phyloP scores from a whole-genome alignment of 2,797 vertebrate genomes.

The Strix occidentalis region DNA sequence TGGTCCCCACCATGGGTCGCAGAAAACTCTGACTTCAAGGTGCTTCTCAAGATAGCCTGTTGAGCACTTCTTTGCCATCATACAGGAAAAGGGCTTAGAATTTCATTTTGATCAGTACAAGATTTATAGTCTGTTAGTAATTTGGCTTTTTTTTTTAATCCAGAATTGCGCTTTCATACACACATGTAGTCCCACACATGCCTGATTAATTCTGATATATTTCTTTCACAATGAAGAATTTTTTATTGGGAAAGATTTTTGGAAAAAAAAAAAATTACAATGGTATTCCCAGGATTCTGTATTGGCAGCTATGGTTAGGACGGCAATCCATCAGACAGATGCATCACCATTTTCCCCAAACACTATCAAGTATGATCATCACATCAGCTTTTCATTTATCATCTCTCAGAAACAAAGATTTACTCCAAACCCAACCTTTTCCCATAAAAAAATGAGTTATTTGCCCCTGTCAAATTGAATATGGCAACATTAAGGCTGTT shows the following conservation, averaged over 20 bases:
- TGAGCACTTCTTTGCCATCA: not conserved
- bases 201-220: not conserved
- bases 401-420: conserved; percentile 50
- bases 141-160: not conserved
- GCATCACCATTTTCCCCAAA: conserved; percentile 32
- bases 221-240: not conserved
- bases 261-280: conserved; percentile 9
- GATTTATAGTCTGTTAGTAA: not conserved
- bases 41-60: not conserved
- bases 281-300: conserved; percentile 20
- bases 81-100: not conserved
- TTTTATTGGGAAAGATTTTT: conserved; percentile 32
- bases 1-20: not conserved
- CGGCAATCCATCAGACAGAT: not conserved
- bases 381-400: conserved; percentile 48
- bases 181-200: not conserved
- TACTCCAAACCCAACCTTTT: conserved; percentile 21
- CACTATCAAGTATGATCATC: conserved; percentile 17
- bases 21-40: not conserved
- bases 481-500: conserved; percentile 2
- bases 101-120: not conserved
- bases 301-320: not conserved
- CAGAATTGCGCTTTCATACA: not conserved
- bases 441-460: conserved; percentile 46
- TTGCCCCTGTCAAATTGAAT: not conserved